phyloP scores from a whole-genome alignment of 2,797 vertebrate species.

The Caiman crocodilus region DNA sequence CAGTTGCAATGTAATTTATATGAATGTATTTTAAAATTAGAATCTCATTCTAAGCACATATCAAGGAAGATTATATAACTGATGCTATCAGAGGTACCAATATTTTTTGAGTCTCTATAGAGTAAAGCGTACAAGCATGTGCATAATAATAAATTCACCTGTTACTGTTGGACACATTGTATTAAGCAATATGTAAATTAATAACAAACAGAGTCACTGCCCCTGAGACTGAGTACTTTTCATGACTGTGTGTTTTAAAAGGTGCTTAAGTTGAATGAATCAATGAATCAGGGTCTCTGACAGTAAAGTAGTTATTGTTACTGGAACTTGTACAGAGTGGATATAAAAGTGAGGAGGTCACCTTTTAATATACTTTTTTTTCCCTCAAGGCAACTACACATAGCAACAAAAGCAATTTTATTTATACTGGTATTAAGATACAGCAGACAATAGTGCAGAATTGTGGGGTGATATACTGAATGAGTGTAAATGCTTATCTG shows the following conservation, averaged over 20 bases:
- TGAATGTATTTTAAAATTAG: conserved; percentile 32
- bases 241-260: neutral
- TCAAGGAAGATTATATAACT: neutral
- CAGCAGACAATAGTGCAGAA: neutral
- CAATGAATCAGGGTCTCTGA: neutral
- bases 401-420: neutral
- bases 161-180: too few relatives aligned
- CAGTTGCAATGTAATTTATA: conserved; percentile 23
- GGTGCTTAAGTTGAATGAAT: neutral
- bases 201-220: neutral
- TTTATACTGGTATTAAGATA: neutral
- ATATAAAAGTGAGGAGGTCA: neutral
- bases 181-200: too few relatives aligned
- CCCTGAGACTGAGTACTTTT: neutral
- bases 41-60: conserved; percentile 2
- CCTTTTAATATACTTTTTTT: neutral
- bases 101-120: neutral
- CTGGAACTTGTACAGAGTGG: neutral
- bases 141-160: too few relatives aligned
- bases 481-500: neutral
- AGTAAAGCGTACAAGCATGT: neutral
- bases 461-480: neutral
- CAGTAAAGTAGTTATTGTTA: neutral
- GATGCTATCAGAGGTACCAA: neutral
- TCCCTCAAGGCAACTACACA: neutral